phyloP scores from a whole-genome alignment of 2,888 invertebrate genomes.

The Orthosia cruda region DNA sequence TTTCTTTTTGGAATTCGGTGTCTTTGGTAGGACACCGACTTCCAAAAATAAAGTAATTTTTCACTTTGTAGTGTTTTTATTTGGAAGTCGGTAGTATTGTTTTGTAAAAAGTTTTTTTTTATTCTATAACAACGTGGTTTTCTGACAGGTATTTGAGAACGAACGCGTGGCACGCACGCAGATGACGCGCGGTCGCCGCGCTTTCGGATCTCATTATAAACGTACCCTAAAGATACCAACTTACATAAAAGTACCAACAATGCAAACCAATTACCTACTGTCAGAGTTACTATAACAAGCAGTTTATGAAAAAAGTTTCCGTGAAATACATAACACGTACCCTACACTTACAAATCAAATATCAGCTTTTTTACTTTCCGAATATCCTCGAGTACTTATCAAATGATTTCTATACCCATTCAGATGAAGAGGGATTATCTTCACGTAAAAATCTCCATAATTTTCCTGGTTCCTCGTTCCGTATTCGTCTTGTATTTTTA shows the following conservation, averaged over 20 bases:
- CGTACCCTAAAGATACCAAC: neutral
- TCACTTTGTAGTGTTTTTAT: too few relatives aligned
- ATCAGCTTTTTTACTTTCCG: slow-evolving; percentile 33
- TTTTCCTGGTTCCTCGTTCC: slow-evolving; percentile 18
- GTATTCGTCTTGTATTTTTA: slow-evolving; percentile 30
- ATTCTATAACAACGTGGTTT: too few relatives aligned
- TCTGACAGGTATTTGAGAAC: too few relatives aligned
- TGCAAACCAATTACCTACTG: slow-evolving; percentile 16
- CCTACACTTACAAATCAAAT: slow-evolving; percentile 39
- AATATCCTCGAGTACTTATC: slow-evolving; percentile 35
- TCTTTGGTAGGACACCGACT: too few relatives aligned
- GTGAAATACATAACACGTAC: slow-evolving; percentile 11
- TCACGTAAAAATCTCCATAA: slow-evolving; percentile 18
- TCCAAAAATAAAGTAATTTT: too few relatives aligned
- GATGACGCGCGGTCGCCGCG: too few relatives aligned
- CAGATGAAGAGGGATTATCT: slow-evolving; percentile 37
- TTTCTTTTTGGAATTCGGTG: too few relatives aligned
- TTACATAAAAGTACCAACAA: neutral
- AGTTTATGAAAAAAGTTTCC: slow-evolving; percentile 23
- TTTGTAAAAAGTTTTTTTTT: too few relatives aligned
- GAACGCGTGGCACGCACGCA: too few relatives aligned
- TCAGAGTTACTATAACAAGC: slow-evolving; percentile 11
- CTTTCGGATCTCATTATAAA: too few relatives aligned
- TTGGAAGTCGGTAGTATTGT: too few relatives aligned
- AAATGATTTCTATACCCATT: slow-evolving; percentile 46